Evolutionary conservation across 2,797 vertebrate genomes (phyloP).

Genomic region (Sciaenops ocellatus): DNA sequence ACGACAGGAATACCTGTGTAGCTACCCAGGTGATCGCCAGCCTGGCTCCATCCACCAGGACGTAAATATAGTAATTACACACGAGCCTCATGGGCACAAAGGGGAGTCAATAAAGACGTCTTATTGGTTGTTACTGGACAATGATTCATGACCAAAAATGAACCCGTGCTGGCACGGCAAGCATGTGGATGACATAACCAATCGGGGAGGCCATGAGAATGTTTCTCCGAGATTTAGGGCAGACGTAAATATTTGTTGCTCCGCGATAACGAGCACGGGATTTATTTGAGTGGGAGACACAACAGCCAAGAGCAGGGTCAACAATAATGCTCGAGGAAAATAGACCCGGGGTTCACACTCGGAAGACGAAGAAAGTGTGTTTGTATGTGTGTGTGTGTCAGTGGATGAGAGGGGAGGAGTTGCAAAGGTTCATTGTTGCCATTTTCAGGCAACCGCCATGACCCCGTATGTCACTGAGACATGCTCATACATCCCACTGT

Average conservation of each 20-base stretch:
- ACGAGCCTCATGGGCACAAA: slow-evolving; percentile 58
- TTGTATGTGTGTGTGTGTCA: background rate
- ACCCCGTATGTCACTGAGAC: slow-evolving; percentile 29
- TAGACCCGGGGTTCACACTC: slow-evolving; percentile 21
- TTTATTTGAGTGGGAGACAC: slow-evolving; percentile 69
- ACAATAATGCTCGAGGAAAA: slow-evolving; percentile 29
- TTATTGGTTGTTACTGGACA: slow-evolving; percentile 53
- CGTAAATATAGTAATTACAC: slow-evolving; percentile 81
- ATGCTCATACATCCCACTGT: slow-evolving; percentile 18
- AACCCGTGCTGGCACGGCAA: slow-evolving; percentile 42
- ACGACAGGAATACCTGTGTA: slow-evolving; percentile 75
- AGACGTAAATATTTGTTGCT: slow-evolving; percentile 79
- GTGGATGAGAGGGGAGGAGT: slow-evolving; percentile 8
- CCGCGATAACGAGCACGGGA: slow-evolving; percentile 59
- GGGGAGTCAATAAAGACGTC: slow-evolving; percentile 40
- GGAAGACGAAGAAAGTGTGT: background rate
- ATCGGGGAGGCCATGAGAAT: slow-evolving; percentile 75
- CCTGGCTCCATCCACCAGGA: slow-evolving; percentile 70
- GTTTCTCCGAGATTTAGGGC: slow-evolving; percentile 66
- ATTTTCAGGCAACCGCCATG: slow-evolving; percentile 34
- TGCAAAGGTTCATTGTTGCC: slow-evolving; percentile 18
- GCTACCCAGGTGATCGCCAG: slow-evolving; percentile 81
- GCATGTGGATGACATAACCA: slow-evolving; percentile 54
- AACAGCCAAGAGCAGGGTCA: slow-evolving; percentile 57
- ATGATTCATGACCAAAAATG: slow-evolving; percentile 56